Evolutionary conservation across 2,888 invertebrate genomes (phyloP).

Genomic region (Trachelus tabidus): DNA sequence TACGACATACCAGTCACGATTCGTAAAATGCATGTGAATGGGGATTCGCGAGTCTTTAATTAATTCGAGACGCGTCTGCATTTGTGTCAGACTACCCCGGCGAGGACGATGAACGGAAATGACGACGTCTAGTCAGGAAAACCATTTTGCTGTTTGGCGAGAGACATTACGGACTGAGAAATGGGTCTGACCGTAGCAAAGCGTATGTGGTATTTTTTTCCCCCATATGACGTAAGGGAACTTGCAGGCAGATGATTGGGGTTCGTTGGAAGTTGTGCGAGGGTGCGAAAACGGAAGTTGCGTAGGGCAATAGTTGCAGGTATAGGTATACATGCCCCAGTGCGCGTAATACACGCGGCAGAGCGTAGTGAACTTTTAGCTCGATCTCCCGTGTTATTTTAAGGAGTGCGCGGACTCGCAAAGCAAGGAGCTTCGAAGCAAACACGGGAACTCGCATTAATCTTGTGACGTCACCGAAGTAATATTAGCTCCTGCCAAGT

Average conservation of each 20-base stretch:
- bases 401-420: background rate
- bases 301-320: background rate
- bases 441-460: slow-evolving; percentile 4
- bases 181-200: background rate
- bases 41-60: background rate
- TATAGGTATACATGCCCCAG: background rate
- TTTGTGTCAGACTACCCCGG: background rate
- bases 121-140: background rate
- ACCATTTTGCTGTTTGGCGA: background rate
- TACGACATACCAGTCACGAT: background rate
- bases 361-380: background rate
- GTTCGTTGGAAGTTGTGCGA: background rate
- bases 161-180: background rate
- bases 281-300: background rate
- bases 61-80: background rate
- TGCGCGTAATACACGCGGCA: background rate
- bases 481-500: slow-evolving; percentile 1
- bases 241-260: background rate
- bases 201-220: background rate
- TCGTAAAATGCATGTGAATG: background rate
- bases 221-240: background rate
- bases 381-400: background rate
- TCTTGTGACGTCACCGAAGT: slow-evolving; percentile 6
- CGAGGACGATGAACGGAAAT: background rate
- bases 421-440: background rate